Evolutionary conservation across 2,797 vertebrate genomes (phyloP).

Genomic region (Varecia variegata): DNA sequence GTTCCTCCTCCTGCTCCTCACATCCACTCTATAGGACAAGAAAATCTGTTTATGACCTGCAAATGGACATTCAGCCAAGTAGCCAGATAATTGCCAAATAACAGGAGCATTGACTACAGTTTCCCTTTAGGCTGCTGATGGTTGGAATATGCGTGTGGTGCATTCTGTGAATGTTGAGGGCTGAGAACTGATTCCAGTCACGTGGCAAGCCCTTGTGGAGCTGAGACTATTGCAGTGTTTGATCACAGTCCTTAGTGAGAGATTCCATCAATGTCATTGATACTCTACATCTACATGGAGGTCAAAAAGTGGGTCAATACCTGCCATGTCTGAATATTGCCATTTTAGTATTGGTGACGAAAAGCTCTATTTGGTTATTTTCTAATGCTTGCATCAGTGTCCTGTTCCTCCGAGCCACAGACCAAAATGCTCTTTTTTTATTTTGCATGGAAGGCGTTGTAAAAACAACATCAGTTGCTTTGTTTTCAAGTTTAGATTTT

Average conservation of each 20-base stretch:
- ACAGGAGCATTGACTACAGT: neutral
- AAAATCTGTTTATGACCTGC: neutral
- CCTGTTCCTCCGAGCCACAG: neutral
- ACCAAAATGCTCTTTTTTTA: neutral
- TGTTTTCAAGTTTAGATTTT: slow-evolving; percentile 33
- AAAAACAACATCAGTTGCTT: neutral
- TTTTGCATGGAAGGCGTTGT: neutral
- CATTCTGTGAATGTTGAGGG: neutral
- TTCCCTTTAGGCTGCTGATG: neutral
- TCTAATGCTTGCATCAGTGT: neutral
- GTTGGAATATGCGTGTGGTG: neutral
- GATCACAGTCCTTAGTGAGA: neutral
- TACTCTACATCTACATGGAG: neutral
- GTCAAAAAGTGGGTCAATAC: neutral
- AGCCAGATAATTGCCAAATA: neutral
- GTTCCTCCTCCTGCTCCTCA: neutral
- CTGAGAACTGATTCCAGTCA: neutral
- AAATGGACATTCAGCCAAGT: neutral
- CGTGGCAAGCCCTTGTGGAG: neutral
- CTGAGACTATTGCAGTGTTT: neutral
- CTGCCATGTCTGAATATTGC: neutral
- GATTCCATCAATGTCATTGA: neutral
- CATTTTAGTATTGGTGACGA: neutral
- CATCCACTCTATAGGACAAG: neutral
- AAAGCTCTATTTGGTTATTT: neutral